A percentile compares a stretch with the other conserved stretches of the same genome.
phyloP scores from a whole-genome alignment of 1,140 invertebrate genomes.

The Drosophila triauraria region DNA sequence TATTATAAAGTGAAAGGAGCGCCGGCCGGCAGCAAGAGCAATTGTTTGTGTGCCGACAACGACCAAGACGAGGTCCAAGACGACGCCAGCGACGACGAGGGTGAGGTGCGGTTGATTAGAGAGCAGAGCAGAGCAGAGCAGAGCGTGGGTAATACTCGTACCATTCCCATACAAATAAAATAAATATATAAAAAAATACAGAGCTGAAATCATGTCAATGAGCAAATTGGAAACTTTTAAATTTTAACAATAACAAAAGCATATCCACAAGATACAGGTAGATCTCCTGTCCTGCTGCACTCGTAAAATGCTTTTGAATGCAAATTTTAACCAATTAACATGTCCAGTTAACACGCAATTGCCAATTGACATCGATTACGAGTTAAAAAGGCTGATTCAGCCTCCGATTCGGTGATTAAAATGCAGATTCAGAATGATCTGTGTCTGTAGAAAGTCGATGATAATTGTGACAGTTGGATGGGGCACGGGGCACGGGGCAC shows the following conservation, averaged over 20 bases:
- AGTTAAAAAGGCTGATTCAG: conserved; percentile 10
- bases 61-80: not conserved
- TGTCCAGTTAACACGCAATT: conserved; percentile 43
- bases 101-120: conserved; percentile 61
- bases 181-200: conserved; percentile 7
- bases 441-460: conserved; percentile 57
- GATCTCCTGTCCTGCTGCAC: conserved; percentile 17
- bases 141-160: conserved; percentile 44
- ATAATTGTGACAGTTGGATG: conserved; percentile 30
- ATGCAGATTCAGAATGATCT: conserved; percentile 20
- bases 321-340: not conserved
- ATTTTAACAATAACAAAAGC: conserved; percentile 14
- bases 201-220: conserved; percentile 70
- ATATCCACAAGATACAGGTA: not conserved
- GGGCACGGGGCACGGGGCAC: conserved; percentile 22
- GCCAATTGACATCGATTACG: conserved; percentile 50
- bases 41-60: conserved; percentile 36
- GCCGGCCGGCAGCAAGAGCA: conserved; percentile 31
- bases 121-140: conserved; percentile 42
- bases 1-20: conserved; percentile 77
- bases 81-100: not conserved
- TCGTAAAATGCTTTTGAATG: not conserved
- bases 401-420: conserved; percentile 23
- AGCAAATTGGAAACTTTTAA: conserved; percentile 68
- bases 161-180: conserved; percentile 12